Evolutionary conservation across 2,113 vertebrate genomes (phyloP).

Genomic region (Gasterosteus aculeatus): DNA sequence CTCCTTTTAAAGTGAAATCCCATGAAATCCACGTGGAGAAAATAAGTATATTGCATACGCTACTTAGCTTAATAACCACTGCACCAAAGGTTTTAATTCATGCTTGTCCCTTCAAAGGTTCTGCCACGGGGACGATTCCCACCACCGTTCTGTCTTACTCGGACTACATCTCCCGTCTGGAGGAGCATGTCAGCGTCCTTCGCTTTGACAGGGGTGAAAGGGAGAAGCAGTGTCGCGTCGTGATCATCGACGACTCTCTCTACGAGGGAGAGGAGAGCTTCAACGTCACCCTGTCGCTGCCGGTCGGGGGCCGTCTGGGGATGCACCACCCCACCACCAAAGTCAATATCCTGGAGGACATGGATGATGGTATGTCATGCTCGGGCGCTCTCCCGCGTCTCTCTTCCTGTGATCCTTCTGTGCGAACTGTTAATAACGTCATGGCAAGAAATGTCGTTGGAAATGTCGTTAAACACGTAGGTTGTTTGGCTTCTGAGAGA

Average conservation of each 20-base stretch:
- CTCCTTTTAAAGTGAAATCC: background rate
- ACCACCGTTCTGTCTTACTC: slow-evolving; percentile 91
- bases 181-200: slow-evolving; percentile 89
- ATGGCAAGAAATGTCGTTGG: background rate
- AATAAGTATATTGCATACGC: background rate
- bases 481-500: slow-evolving; percentile 6
- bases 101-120: slow-evolving; percentile 73
- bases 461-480: slow-evolving; percentile 2
- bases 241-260: slow-evolving; percentile 93
- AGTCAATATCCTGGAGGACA: slow-evolving; percentile 87
- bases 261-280: slow-evolving; percentile 90
- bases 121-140: slow-evolving; percentile 89
- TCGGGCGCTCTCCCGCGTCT: background rate
- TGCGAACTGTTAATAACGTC: background rate
- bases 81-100: slow-evolving; percentile 14
- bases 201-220: slow-evolving; percentile 87
- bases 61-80: slow-evolving; percentile 17
- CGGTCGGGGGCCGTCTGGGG: slow-evolving; percentile 89
- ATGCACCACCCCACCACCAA: slow-evolving; percentile 79
- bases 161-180: slow-evolving; percentile 92
- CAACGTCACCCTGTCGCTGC: slow-evolving; percentile 88
- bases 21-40: background rate
- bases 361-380: slow-evolving; percentile 86
- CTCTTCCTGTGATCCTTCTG: slow-evolving; percentile 1
- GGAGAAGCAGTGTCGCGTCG: slow-evolving; percentile 86